Percentiles rank a stretch among this genome's conserved stretches.
Conservation (phyloP, 1,140 invertebrate genomes). For the Drosophila serrata region DNA sequence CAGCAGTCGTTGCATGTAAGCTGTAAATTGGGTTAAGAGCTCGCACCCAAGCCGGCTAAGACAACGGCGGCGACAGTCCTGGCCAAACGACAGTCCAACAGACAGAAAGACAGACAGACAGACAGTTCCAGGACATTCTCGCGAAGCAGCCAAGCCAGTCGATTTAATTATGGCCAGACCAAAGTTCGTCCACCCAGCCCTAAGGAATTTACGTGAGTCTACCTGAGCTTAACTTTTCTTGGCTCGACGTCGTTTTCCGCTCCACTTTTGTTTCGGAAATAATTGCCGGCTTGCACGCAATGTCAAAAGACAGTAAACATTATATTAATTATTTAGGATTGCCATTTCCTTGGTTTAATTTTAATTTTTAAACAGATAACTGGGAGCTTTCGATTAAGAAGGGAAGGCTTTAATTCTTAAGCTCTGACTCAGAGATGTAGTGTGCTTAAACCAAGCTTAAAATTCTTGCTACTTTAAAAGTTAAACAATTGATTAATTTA, state of each 20-base stretch:
- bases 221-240: slow-evolving; percentile 47
- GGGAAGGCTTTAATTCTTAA: not conserved
- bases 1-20: slow-evolving; percentile 42
- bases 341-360: slow-evolving; percentile 40
- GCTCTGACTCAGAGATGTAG: too few relatives aligned
- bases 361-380: slow-evolving; percentile 61
- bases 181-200: slow-evolving; percentile 23
- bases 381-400: slow-evolving; percentile 6
- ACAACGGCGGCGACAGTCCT: slow-evolving; percentile 37
- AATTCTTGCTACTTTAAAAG: not conserved
- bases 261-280: slow-evolving; percentile 52
- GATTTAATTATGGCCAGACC: slow-evolving; percentile 70
- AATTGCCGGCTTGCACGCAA: slow-evolving; percentile 69
- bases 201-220: slow-evolving; percentile 35
- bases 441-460: too few relatives aligned
- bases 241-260: slow-evolving; percentile 38
- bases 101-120: slow-evolving; percentile 1
- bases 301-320: slow-evolving; percentile 39
- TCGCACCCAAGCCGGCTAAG: slow-evolving; percentile 29
- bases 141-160: slow-evolving; percentile 36
- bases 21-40: slow-evolving; percentile 71
- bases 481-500: not conserved
- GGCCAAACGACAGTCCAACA: slow-evolving; percentile 1
- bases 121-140: slow-evolving; percentile 47
- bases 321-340: slow-evolving; percentile 27